Evolutionary conservation across 2,888 invertebrate species (phyloP).

Genomic region (Baccha elongata): DNA sequence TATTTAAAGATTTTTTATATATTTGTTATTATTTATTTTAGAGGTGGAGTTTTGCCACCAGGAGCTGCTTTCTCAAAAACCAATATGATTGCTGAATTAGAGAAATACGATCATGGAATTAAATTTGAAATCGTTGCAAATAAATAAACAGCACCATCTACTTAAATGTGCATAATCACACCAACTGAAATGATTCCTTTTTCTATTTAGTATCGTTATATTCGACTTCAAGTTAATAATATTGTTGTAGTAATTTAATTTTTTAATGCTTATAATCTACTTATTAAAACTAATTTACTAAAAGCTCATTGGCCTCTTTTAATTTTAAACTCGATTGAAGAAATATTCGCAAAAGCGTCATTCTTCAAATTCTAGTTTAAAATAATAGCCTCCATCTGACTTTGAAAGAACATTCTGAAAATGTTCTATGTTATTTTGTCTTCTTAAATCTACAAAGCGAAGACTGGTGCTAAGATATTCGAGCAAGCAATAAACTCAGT

Average conservation of each 20-base stretch:
- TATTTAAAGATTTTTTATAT: background rate
- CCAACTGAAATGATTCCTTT: constrained; percentile 29
- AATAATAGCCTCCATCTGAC: no score
- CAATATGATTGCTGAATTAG: constrained; percentile 88
- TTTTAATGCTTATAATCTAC: constrained; percentile 33
- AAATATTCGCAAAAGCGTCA: no score
- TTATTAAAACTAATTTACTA: constrained; percentile 32
- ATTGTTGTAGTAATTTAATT: constrained; percentile 17
- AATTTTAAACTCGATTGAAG: no score
- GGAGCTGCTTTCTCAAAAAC: constrained; percentile 94
- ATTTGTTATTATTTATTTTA: constrained; percentile 83
- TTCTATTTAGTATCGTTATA: constrained; percentile 59
- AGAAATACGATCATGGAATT: constrained; percentile 86
- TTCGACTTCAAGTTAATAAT: constrained; percentile 33
- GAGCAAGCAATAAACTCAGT: no score
- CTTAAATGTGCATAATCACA: background rate
- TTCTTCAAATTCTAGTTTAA: no score
- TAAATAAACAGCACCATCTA: constrained; percentile 74
- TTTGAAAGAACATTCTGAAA: no score
- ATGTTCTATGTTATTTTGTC: no score
- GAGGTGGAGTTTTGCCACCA: constrained; percentile 94
- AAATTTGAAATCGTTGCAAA: constrained; percentile 86
- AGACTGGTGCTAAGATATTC: no score
- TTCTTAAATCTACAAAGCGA: no score
- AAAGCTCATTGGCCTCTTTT: no score